Percentiles rank a stretch among this genome's conserved stretches.
Conservation (phyloP, 2,888 invertebrate genomes). For the Oegoconia quadripuncta region DNA sequence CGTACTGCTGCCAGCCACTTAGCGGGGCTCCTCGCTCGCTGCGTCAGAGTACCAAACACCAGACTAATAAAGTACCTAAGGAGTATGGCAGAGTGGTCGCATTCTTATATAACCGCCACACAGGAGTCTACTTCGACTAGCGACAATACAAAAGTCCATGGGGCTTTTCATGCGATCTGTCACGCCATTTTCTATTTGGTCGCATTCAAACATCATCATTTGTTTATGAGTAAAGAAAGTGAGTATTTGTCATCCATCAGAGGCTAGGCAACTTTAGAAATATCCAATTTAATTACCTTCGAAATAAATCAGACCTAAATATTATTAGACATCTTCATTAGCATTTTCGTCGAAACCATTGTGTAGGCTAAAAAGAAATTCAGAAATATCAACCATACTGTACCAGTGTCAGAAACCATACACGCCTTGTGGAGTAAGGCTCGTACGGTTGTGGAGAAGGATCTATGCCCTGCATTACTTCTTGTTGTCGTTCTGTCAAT, state of each 20-base stretch:
- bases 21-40: conserved; percentile 64
- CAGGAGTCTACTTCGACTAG: conserved; percentile 72
- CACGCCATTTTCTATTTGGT: conserved; percentile 96
- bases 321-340: too few relatives aligned
- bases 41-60: conserved; percentile 58
- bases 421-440: too few relatives aligned
- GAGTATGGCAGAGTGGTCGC: conserved; percentile 90
- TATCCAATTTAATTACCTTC: too few relatives aligned
- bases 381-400: too few relatives aligned
- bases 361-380: too few relatives aligned
- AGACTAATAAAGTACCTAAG: conserved; percentile 73
- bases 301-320: too few relatives aligned
- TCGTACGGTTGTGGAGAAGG: too few relatives aligned
- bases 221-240: conserved; percentile 89
- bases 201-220: conserved; percentile 91
- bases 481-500: too few relatives aligned
- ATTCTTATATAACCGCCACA: conserved; percentile 85
- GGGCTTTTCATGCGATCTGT: conserved; percentile 94
- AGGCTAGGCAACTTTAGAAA: too few relatives aligned
- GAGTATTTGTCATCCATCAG: conserved; percentile 43
- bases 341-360: too few relatives aligned
- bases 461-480: too few relatives aligned
- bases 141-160: conserved; percentile 82
- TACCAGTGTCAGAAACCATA: too few relatives aligned
- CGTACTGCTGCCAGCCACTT: conserved; percentile 64